Evolutionary conservation across 1,140 invertebrate genomes (phyloP), one percentile per base, ranked within the genome.

Genomic region (Atta colombica): DNA sequence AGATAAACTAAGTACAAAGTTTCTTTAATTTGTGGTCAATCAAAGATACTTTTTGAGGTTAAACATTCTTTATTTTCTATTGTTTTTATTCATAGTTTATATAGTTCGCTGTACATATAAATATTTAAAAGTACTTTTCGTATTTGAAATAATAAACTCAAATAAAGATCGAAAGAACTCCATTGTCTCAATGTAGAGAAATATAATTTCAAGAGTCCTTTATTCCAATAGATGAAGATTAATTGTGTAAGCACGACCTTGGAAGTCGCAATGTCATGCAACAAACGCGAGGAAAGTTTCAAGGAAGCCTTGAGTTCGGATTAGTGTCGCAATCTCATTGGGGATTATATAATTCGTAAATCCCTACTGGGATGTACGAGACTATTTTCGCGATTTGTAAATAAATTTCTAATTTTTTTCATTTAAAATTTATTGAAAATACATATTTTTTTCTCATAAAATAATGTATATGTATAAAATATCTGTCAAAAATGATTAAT

Each of bases 211-310:
- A 18, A 45, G 71, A 75, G 45, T 31, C 21, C 45, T 53, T 85
- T 69, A 74, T 55, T 85, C 49, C 74, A 63, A 69, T 35, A 60
- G 63, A 88, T 74, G 14, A 21, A 75, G 87, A 88, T 89, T 88
- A 88, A 88, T 88, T 77, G 87, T 81, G 25, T 21, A 10, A 71
- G 35, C 31, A 14, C 16, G 77, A 80, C 81, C 49, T 53, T 18
- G 63, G n/a, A 85, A 75, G 74, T 51, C 45, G 31, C 61, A 61
- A 74, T 45, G 28, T 58, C 78, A 63, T 55, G 45, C 53, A 80
- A 84, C 18, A 35, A 31, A 82, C 60, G 21, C 28, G 51, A 31
- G 18, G 51, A 77, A 87, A 85, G 39, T 84, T 87, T 71, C 25
- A 21, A 25, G 21, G 55, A 77, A 86, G 77, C 66, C 28, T 80